Evolutionary conservation across 2,888 invertebrate species (phyloP), one percentile per base, ranked within the genome.

Genomic region (Congeria kusceri): DNA sequence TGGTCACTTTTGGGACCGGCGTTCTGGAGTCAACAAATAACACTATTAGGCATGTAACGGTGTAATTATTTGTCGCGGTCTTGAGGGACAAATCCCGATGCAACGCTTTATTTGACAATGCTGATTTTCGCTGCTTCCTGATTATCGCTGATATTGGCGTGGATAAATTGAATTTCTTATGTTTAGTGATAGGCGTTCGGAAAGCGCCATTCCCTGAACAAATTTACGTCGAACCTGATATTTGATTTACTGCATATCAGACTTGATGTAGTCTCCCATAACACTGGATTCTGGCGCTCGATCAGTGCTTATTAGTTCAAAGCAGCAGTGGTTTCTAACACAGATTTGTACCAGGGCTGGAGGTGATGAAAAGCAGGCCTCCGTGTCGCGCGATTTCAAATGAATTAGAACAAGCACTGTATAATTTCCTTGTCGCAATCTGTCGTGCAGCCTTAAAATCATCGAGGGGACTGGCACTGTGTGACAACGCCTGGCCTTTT

Each of bases 101-200:
- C 73, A 67, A 63, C 71, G 74, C 65, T 83, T 83, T 80, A 80
- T 77, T 83, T 77, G 83, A 80, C 83, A 77, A 77, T 80, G 49
- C 76, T 56, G 71, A 72, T 58, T 76, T 69, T 57, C 56, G 66
- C 69, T 47, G 47, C 61, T 59, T 18, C 61, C 59, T 75, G 76
- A 83, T 80, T 80, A 80, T 64, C 68, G 65, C 49, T 39, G 44
- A 62, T 58, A 63, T 68, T 61, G 46, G 62, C 68, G 71, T 71
- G 66, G 77, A 72, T 71, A 77, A 83, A 83, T 83, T 83, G 75
- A 83, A 83, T 83, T 80, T 73, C 77, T 80, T 83, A 74, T 77
- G 39, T 67, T 65, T 69, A 80, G 67, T 69, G 80, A 83, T 74
- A 77, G 74, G 61, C 39, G 46, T 59, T 53, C 61, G 62, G 58